Evolutionary conservation across 2,113 vertebrate species (phyloP).

Genomic region (Willisornis vidua): DNA sequence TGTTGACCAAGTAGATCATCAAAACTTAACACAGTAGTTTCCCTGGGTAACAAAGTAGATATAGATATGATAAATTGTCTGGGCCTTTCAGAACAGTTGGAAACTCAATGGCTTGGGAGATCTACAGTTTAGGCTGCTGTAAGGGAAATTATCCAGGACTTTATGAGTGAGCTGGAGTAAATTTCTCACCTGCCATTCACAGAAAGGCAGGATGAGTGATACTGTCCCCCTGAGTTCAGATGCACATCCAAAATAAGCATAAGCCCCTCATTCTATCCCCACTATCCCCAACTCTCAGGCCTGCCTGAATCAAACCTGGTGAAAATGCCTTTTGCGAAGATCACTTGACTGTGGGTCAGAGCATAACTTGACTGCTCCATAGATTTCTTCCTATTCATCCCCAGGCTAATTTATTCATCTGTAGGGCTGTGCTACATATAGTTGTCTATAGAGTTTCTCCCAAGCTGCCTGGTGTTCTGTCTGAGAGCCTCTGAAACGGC

Average conservation of each 20-base stretch:
- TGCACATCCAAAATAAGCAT: neutral
- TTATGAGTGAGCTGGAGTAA: neutral
- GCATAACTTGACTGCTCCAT: neutral
- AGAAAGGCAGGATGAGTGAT: neutral
- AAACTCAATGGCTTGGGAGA: neutral
- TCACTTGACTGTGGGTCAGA: no score
- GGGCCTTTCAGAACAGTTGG: neutral
- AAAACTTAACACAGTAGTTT: neutral
- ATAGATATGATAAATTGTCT: neutral
- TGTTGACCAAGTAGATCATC: neutral
- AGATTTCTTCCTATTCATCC: neutral
- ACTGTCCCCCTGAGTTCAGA: neutral
- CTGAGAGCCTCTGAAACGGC: neutral
- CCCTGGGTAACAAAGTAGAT: neutral
- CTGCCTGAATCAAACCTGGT: neutral
- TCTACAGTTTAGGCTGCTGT: accelerated
- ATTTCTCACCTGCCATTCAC: neutral
- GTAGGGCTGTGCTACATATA: neutral
- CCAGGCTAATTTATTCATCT: neutral
- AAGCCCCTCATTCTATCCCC: neutral
- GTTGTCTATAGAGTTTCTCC: neutral
- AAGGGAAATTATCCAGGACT: neutral
- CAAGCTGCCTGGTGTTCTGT: neutral
- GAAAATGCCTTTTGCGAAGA: neutral
- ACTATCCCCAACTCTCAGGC: neutral